Conservation (phyloP, 1,140 invertebrate genomes). For the Acromyrmex heyeri region DNA sequence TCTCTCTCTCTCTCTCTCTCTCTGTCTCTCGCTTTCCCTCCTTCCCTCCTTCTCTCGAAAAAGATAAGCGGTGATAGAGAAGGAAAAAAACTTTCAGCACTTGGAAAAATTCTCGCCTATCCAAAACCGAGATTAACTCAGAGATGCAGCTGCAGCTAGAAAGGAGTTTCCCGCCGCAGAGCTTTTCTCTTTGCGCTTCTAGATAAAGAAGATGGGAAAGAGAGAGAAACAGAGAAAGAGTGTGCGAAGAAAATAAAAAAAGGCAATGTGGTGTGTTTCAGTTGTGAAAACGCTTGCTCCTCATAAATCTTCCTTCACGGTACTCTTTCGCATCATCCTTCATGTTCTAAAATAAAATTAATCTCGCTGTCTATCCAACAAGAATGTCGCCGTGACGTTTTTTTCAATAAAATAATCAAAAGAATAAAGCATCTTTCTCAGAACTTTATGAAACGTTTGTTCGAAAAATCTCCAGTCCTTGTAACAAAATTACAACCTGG, state of each 20-base stretch:
- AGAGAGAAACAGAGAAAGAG: slow-evolving; percentile 25
- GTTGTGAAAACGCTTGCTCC: slow-evolving; percentile 63
- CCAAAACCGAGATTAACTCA: slow-evolving; percentile 64
- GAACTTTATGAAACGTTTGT: slow-evolving; percentile 22
- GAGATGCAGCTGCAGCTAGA: slow-evolving; percentile 56
- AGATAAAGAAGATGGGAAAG: slow-evolving; percentile 51
- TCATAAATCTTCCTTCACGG: slow-evolving; percentile 61
- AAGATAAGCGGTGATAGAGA: slow-evolving; percentile 48
- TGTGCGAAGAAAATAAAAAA: slow-evolving; percentile 40
- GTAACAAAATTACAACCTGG: slow-evolving; percentile 4
- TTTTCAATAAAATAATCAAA: slow-evolving; percentile 53
- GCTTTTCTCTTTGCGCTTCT: slow-evolving; percentile 48
- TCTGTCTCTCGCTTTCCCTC: neutral
- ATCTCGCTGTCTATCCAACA: slow-evolving; percentile 53
- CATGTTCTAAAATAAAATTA: slow-evolving; percentile 63
- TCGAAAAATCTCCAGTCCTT: neutral
- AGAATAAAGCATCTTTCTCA: slow-evolving; percentile 9
- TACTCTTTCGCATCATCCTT: slow-evolving; percentile 57
- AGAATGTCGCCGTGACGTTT: slow-evolving; percentile 47
- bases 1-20: neutral
- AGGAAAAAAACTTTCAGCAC: slow-evolving; percentile 43
- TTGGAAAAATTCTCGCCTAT: slow-evolving; percentile 62
- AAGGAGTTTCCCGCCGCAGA: slow-evolving; percentile 57
- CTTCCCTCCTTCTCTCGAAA: neutral
- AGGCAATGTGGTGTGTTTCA: slow-evolving; percentile 48